Evolutionary conservation across 2,113 vertebrate species (phyloP).

Genomic region (Sminthopsis crassicaudata): DNA sequence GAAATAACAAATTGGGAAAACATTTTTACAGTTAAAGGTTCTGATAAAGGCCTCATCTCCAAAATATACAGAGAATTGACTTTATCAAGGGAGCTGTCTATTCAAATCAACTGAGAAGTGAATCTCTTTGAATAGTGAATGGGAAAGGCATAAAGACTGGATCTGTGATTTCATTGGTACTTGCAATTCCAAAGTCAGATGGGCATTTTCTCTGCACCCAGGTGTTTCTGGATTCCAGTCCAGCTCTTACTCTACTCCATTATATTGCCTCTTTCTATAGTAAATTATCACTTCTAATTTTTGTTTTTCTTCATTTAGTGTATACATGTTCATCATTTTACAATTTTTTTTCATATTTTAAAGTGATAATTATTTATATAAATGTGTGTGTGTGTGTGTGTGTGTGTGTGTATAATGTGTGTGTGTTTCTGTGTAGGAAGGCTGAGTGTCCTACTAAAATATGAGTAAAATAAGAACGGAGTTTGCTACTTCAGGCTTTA

Average conservation of each 20-base stretch:
- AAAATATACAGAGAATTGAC: too few relatives aligned
- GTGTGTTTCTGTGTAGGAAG: neutral
- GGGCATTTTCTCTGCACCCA: neutral
- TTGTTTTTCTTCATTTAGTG: neutral
- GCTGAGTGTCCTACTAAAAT: neutral
- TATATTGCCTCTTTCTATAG: neutral
- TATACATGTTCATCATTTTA: neutral
- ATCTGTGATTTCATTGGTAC: neutral
- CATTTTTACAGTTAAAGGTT: too few relatives aligned
- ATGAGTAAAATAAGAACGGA: neutral
- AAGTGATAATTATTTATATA: neutral
- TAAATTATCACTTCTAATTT: neutral
- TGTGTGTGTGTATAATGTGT: neutral
- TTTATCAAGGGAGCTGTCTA: neutral
- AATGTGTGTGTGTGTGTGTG: too few relatives aligned
- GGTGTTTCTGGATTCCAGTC: neutral
- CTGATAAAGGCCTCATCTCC: too few relatives aligned
- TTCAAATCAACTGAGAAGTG: neutral
- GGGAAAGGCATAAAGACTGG: neutral
- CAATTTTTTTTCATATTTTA: neutral
- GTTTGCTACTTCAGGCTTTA: neutral
- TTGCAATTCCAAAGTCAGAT: neutral
- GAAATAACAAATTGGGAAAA: too few relatives aligned
- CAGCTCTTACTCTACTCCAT: neutral
- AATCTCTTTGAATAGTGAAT: neutral